Evolutionary conservation across 2,888 invertebrate genomes (phyloP).

Genomic region (Amphipyra tragopoginis): DNA sequence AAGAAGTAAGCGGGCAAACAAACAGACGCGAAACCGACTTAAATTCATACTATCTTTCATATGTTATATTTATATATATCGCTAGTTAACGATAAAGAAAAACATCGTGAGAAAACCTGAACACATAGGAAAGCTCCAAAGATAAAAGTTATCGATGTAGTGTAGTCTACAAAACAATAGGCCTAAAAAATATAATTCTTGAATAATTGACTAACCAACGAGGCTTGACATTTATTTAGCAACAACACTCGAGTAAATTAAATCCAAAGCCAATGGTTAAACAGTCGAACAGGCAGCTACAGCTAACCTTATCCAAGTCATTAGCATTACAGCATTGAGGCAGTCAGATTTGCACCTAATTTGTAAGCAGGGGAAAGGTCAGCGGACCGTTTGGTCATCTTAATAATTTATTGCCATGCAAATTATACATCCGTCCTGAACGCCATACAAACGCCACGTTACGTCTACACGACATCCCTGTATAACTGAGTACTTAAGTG

Average conservation of each 20-base stretch:
- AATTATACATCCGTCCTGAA: slow-evolving; percentile 72
- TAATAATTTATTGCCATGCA: slow-evolving; percentile 78
- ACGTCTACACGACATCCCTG: slow-evolving; percentile 14
- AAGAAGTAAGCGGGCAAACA: no score
- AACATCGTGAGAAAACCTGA: no score
- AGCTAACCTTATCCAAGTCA: slow-evolving; percentile 18
- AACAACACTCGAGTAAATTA: not conserved
- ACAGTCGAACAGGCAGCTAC: slow-evolving; percentile 12
- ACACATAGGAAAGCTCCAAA: no score
- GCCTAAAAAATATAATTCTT: no score
- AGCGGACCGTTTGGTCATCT: slow-evolving; percentile 73
- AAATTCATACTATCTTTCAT: no score
- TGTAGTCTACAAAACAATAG: no score
- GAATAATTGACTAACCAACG: slow-evolving; percentile 1
- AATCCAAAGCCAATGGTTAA: slow-evolving; percentile 7
- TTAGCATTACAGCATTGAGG: slow-evolving; percentile 48
- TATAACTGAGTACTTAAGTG: slow-evolving; percentile 15
- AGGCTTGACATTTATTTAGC: slow-evolving; percentile 9
- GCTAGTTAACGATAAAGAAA: no score
- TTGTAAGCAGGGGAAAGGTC: slow-evolving; percentile 73
- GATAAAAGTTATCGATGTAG: no score
- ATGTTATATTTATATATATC: no score
- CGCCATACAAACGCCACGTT: slow-evolving; percentile 31
- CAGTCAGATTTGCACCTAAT: slow-evolving; percentile 73
- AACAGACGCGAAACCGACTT: no score